Conservation (phyloP, 2,888 invertebrate species). For the Ormyrus rosae region DNA sequence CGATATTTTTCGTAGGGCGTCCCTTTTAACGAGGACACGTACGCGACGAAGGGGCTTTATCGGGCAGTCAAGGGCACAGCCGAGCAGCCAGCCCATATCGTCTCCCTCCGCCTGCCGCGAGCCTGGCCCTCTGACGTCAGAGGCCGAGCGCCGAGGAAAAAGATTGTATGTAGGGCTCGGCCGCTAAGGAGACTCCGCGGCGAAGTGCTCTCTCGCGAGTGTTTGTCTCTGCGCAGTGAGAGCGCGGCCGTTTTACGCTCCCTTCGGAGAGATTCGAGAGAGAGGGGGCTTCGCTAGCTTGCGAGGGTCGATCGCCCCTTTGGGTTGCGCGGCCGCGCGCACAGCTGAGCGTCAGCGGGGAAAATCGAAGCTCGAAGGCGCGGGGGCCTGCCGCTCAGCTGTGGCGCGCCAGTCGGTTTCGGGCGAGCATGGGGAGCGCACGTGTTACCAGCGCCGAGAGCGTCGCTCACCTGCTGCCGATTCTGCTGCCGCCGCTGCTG, state of each 20-base stretch:
- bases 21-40: no score
- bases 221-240: conserved; percentile 26
- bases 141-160: no score
- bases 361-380: conserved; percentile 22
- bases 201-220: not conserved
- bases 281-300: no score
- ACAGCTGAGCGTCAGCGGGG: conserved; percentile 24
- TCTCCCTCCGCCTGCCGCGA: no score
- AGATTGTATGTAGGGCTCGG: no score
- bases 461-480: not conserved
- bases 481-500: conserved; percentile 4
- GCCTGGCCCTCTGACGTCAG: no score
- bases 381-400: conserved; percentile 14
- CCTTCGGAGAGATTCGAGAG: not conserved
- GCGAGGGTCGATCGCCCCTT: not conserved
- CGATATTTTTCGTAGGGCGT: no score
- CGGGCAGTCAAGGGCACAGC: no score
- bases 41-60: no score
- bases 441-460: conserved; percentile 58
- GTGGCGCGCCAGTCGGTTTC: conserved; percentile 63
- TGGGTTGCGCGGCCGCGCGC: not conserved
- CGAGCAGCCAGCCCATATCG: no score
- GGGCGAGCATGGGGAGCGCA: conserved; percentile 67
- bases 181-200: not conserved
- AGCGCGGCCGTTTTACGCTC: not conserved